These are phyloP conservation scores for Mastacembelus armatus DNA, from an alignment of 2,797 vertebrate genomes.

Conservation along the genomic window DNA sequence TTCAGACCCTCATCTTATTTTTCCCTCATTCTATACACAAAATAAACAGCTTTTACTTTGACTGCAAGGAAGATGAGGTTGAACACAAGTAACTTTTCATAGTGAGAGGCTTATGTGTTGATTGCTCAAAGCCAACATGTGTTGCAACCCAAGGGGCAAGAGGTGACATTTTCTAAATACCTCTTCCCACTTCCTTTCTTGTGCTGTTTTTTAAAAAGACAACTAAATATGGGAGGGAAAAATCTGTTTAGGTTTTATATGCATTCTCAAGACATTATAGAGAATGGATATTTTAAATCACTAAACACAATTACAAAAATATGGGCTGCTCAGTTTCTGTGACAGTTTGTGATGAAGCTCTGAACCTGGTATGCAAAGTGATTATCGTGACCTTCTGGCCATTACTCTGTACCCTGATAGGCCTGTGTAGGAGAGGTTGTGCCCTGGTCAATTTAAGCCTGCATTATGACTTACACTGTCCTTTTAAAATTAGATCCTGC, in stretches of 20 bases:
- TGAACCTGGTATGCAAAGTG: conserved; percentile 81
- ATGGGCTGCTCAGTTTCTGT: conserved; percentile 16
- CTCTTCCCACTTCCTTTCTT: conserved; percentile 58
- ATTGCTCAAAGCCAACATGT: conserved; percentile 55
- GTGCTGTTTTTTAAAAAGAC: conserved; percentile 56
- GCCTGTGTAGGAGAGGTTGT: conserved; percentile 82
- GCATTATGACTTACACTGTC: conserved; percentile 82
- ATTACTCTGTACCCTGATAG: conserved; percentile 82
- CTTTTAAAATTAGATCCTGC: conserved; percentile 34
- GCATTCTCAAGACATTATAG: conserved; percentile 14
- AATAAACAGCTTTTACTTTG: conserved; percentile 48
- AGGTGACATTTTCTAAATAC: conserved; percentile 83
- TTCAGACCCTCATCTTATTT: conserved; percentile 65
- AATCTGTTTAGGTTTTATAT: conserved; percentile 31
- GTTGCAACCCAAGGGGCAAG: conserved; percentile 62
- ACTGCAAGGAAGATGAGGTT: conserved; percentile 46
- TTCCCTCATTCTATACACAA: conserved; percentile 23
- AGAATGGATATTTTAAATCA: neutral
- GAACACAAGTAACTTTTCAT: conserved; percentile 53
- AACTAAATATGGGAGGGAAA: conserved; percentile 24
- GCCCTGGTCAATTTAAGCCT: conserved; percentile 80
- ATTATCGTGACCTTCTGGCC: conserved; percentile 79
- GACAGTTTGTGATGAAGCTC: conserved; percentile 58
- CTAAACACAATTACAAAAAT: conserved; percentile 10
- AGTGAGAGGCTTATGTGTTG: conserved; percentile 59